phyloP scores from a whole-genome alignment of 2,113 vertebrate species.

The Ammodytes marinus region DNA sequence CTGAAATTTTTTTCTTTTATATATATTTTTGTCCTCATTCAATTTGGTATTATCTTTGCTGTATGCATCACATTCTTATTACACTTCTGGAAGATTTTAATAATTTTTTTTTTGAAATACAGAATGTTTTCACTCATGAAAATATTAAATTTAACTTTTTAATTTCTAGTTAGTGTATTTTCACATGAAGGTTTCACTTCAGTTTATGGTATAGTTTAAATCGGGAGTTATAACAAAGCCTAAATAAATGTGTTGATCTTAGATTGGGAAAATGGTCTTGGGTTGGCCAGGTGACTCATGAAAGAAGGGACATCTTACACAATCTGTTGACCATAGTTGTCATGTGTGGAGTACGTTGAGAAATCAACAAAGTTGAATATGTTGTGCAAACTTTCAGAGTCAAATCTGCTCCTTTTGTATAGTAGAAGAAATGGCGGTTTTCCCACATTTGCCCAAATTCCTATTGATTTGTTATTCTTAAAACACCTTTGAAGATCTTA shows the following conservation, averaged over 20 bases:
- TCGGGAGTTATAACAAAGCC: background rate
- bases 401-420: background rate
- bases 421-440: background rate
- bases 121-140: background rate
- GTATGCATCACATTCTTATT: background rate
- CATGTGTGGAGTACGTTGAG: conserved; percentile 5
- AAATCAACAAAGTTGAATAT: background rate
- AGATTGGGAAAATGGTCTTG: background rate
- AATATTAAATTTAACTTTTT: background rate
- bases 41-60: background rate
- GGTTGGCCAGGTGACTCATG: background rate
- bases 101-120: background rate
- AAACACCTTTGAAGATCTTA: background rate
- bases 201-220: background rate
- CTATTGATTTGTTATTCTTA: background rate
- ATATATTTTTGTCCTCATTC: background rate
- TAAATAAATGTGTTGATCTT: background rate
- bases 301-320: conserved; percentile 54
- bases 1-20: background rate
- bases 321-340: conserved; percentile 28
- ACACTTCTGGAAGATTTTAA: background rate
- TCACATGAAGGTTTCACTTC: too few species aligned
- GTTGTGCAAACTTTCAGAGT: background rate
- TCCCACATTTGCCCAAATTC: background rate
- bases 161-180: background rate